A percentile compares a stretch with the other conserved stretches of the same genome.
Evolutionary conservation across 2,797 vertebrate species (phyloP).

Genomic region (Onychomys torridus): DNA sequence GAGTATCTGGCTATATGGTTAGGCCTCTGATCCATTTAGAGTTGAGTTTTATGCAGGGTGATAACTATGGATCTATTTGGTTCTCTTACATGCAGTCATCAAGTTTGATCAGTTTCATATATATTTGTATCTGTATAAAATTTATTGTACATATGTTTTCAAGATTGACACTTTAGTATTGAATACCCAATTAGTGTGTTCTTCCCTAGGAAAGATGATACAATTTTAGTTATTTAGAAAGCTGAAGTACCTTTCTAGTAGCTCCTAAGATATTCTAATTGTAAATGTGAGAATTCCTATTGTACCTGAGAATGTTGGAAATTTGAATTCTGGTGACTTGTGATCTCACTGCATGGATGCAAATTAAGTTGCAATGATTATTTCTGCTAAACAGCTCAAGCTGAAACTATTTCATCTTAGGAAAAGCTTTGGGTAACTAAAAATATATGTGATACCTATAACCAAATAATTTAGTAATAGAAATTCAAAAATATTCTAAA

Average conservation of each 20-base stretch:
- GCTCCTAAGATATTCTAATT: neutral
- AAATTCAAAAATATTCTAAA: neutral
- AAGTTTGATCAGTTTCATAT: neutral
- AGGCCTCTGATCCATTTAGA: neutral
- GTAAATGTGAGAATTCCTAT: neutral
- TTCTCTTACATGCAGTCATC: neutral
- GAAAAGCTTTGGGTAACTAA: neutral
- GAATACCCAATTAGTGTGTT: neutral
- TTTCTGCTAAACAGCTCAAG: neutral
- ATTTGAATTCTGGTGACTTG: neutral
- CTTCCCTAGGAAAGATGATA: neutral
- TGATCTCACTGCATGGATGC: neutral
- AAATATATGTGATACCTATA: neutral
- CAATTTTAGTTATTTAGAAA: neutral
- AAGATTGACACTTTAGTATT: neutral
- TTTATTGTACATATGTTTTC: neutral
- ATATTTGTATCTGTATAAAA: neutral
- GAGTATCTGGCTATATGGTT: neutral
- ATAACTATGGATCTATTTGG: neutral
- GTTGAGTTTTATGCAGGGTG: neutral
- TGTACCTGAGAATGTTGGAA: neutral
- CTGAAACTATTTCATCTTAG: neutral
- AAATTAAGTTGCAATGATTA: neutral
- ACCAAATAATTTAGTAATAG: neutral
- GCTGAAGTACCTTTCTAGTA: neutral